phyloP scores from a whole-genome alignment of 2,113 vertebrate species.

The Oryzias melastigma region DNA sequence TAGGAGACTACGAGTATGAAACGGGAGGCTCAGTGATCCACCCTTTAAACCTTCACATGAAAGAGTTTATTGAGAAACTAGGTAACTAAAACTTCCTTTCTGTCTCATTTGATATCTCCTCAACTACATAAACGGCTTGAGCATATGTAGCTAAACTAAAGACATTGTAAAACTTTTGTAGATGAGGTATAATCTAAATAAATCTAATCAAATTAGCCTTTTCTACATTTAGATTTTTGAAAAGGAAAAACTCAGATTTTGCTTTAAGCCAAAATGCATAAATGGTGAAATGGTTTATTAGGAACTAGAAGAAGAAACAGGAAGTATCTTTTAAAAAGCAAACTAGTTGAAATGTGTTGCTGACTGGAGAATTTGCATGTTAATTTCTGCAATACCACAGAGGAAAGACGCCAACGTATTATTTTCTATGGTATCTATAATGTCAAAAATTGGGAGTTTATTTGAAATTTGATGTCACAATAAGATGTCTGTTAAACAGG shows the following conservation, averaged over 20 bases:
- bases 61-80: conserved; percentile 87
- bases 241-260: too few relatives aligned
- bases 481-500: conserved; percentile 67
- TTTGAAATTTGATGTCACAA: background rate
- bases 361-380: background rate
- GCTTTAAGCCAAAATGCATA: too few relatives aligned
- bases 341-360: background rate
- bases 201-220: too few relatives aligned
- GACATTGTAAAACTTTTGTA: too few relatives aligned
- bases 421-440: too few relatives aligned
- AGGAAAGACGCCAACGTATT: too few relatives aligned
- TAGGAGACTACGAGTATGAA: conserved; percentile 83
- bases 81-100: conserved; percentile 63
- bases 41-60: conserved; percentile 94
- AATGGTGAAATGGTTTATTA: background rate
- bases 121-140: background rate
- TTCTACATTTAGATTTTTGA: too few relatives aligned
- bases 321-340: background rate
- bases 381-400: too few relatives aligned
- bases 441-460: too few relatives aligned
- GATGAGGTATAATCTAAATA: too few relatives aligned
- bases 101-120: background rate
- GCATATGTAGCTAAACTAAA: too few relatives aligned
- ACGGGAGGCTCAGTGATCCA: conserved; percentile 85
- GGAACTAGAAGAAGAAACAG: background rate